Conservation (phyloP, 2,888 invertebrate species). For the Agonopterix arenella region DNA sequence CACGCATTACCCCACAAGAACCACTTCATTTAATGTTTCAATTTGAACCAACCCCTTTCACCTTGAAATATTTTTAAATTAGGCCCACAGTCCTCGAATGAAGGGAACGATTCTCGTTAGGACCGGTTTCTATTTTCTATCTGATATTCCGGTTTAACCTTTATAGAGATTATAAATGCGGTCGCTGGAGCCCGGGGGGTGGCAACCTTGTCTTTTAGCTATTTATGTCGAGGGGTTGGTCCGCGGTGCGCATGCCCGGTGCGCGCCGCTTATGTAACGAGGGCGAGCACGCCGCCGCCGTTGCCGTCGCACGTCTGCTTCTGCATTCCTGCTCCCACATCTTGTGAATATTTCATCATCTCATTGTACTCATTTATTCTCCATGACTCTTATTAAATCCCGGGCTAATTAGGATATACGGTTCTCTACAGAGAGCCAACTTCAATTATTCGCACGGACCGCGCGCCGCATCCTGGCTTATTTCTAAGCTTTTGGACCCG, state of each 20-base stretch:
- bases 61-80: constrained; percentile 11
- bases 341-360: constrained; percentile 45
- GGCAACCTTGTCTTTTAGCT: constrained; percentile 75
- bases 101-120: constrained; percentile 31
- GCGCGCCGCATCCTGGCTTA: constrained; percentile 13
- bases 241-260: constrained; percentile 60
- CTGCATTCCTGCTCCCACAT: constrained; percentile 26
- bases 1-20: too few relatives aligned
- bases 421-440: constrained; percentile 9
- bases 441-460: constrained; percentile 13
- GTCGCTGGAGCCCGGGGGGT: constrained; percentile 62
- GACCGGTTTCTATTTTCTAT: constrained; percentile 60
- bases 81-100: constrained; percentile 26
- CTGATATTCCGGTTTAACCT: constrained; percentile 71
- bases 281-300: constrained; percentile 40
- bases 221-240: constrained; percentile 67
- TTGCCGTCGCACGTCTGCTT: constrained; percentile 26
- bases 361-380: constrained; percentile 24
- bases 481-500: constrained; percentile 16
- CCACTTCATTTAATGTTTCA: background rate
- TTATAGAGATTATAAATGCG: constrained; percentile 72
- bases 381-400: constrained; percentile 28
- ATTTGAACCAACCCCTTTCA: background rate
- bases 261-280: constrained; percentile 64
- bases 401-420: constrained; percentile 14